These are phyloP conservation scores for Cryptus viduatorius DNA, from an alignment of 2,888 invertebrate genomes.

Conservation along the genomic window DNA sequence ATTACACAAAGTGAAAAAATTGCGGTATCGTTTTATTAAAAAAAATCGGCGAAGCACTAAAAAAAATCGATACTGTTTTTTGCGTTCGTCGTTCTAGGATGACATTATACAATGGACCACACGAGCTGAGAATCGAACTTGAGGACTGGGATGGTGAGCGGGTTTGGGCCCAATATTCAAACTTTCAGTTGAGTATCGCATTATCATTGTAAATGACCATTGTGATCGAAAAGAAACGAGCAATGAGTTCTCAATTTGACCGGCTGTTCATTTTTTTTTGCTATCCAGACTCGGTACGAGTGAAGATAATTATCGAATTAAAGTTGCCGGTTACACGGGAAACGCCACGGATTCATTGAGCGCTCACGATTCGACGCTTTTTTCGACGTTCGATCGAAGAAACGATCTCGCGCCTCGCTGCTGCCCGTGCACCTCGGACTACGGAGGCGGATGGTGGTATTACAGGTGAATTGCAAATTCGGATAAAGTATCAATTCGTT, in stretches of 20 bases:
- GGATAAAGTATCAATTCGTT: not conserved
- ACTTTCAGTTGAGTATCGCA: conserved; percentile 72
- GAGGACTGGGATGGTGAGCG: conserved; percentile 85
- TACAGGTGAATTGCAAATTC: not conserved
- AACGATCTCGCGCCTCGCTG: conserved; percentile 2
- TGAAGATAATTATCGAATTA: not conserved
- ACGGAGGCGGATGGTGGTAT: conserved; percentile 9
- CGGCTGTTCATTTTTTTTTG: not conserved
- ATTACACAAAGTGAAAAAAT: not conserved
- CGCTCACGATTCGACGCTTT: conserved; percentile 6
- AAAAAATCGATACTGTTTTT: not conserved
- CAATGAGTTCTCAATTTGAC: not conserved
- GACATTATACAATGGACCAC: conserved; percentile 78
- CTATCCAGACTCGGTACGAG: conserved; percentile 22
- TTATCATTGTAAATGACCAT: not conserved
- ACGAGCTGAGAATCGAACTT: conserved; percentile 85
- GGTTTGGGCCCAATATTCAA: conserved; percentile 86
- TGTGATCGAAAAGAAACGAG: not conserved
- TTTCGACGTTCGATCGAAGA: conserved; percentile 19
- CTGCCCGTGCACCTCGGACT: conserved; percentile 3
- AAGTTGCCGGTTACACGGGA: not conserved
- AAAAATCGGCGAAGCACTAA: not conserved
- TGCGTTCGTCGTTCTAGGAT: not conserved
- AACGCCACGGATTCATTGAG: conserved; percentile 5
- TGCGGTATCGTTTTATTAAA: not conserved